A percentile compares a stretch with the other conserved stretches of the same genome.
These are phyloP conservation scores for Ammospiza caudacuta DNA, from an alignment of 2,113 vertebrate species.

Conservation along the genomic window DNA sequence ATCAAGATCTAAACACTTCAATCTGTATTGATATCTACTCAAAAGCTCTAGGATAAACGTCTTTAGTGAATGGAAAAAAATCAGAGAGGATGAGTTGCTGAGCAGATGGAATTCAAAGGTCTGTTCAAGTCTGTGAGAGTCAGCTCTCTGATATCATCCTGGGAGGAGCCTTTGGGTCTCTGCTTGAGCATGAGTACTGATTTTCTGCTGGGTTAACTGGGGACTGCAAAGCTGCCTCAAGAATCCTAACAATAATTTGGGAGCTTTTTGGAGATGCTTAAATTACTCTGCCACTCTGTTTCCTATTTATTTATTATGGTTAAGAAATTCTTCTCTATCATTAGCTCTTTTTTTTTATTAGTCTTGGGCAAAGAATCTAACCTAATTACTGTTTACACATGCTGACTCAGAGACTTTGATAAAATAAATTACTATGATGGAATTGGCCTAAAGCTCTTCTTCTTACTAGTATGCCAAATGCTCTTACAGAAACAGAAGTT, in stretches of 20 bases:
- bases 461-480: neutral
- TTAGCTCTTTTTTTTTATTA: neutral
- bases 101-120: neutral
- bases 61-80: neutral
- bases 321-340: neutral
- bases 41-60: neutral
- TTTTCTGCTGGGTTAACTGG: neutral
- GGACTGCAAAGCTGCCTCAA: neutral
- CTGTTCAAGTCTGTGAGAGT: neutral
- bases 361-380: neutral
- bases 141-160: neutral
- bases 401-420: neutral
- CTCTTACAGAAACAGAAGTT: neutral
- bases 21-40: neutral
- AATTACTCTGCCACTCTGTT: neutral
- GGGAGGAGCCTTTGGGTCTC: neutral
- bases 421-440: neutral
- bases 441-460: neutral
- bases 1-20: neutral
- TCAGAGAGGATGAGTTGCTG: neutral
- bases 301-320: neutral
- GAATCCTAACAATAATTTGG: neutral
- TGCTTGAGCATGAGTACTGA: neutral
- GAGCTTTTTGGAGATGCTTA: neutral
- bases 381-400: conserved; percentile 10